phyloP scores from a whole-genome alignment of 2,113 vertebrate species.

The Ardeotis arabs region DNA sequence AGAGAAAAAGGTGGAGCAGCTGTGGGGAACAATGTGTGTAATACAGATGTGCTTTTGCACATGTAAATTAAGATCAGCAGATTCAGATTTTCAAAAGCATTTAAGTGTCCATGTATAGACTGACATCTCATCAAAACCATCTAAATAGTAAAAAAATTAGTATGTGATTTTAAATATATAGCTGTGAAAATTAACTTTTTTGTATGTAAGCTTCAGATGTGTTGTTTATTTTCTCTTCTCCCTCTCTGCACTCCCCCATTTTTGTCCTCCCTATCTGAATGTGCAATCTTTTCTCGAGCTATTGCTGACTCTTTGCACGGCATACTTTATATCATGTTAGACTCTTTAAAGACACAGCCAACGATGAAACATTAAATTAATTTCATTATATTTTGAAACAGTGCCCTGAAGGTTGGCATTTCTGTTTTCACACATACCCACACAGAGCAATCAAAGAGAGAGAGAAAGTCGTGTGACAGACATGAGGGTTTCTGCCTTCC shows the following conservation, averaged over 20 bases:
- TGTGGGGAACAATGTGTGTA: not conserved
- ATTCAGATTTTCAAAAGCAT: not conserved
- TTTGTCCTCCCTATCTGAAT: not conserved
- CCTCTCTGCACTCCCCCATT: not conserved
- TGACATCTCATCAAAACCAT: not conserved
- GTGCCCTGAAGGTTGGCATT: not conserved
- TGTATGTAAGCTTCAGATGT: not conserved
- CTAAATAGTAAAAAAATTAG: not conserved
- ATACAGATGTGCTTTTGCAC: not conserved
- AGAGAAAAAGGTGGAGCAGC: not conserved
- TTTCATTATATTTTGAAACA: not conserved
- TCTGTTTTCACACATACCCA: not conserved
- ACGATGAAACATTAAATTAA: not conserved
- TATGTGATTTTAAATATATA: not conserved
- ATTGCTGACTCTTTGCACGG: not conserved
- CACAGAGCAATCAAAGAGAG: too few relatives aligned
- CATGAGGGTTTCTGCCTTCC: too few relatives aligned
- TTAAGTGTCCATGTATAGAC: not conserved
- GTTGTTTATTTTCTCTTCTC: not conserved
- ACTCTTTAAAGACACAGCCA: not conserved
- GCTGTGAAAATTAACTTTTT: not conserved
- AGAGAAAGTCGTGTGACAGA: too few relatives aligned
- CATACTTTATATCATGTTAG: not conserved
- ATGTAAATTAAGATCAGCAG: not conserved
- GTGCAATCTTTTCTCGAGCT: not conserved